Evolutionary conservation across 2,888 invertebrate genomes (phyloP), one percentile per base, ranked within the genome.

Genomic region (Strigamia crassipes): DNA sequence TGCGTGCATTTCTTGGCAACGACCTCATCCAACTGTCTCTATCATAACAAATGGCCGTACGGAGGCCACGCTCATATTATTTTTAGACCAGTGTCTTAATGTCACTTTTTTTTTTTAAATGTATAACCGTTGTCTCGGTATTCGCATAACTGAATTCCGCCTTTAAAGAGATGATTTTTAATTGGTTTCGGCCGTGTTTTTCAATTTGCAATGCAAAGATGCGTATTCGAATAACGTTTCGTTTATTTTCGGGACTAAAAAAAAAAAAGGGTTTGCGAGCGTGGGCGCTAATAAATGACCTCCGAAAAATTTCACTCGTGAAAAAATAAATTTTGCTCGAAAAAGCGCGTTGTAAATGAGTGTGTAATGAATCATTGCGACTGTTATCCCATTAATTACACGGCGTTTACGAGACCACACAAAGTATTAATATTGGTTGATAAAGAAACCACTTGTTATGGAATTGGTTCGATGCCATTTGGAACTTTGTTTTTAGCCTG

Each of bases 21-120:
- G 61, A 23, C 61, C 61, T 66, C 61, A 66, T 66, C 61, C 61
- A 66, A 66, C 61, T 66, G 61, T 66, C 61, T 66, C 21, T n/a
- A n/a, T n/a, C 23, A 5, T 66, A 66, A 66, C 61, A 66, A 66
- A 66, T 66, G 61, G 61, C 61, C 21, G 61, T 66, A 23, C 61
- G 61, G 61, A 66, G 61, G 61, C 61, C 61, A 66, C 21, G 61
- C 21, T 66, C 23, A 18, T 66, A 66, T 66, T 66, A 66, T 66
- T 66, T 66, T 66, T 66, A 66, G 61, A 66, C 61, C 0, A 18
- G 23, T 66, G 61, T 66, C 61, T 66, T 66, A 66, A 66, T 21
- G 61, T 23, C 61, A 66, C 61, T 21, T 46, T 46, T 46, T 46
- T 42, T 42, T 15, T 46, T n/a, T 13, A 0, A 13, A 46, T 13